A percentile compares a stretch with the other conserved stretches of the same genome.
These are phyloP conservation scores for Heteromyza rotundicornis DNA, from an alignment of 2,888 invertebrate genomes.

Conservation along the genomic window DNA sequence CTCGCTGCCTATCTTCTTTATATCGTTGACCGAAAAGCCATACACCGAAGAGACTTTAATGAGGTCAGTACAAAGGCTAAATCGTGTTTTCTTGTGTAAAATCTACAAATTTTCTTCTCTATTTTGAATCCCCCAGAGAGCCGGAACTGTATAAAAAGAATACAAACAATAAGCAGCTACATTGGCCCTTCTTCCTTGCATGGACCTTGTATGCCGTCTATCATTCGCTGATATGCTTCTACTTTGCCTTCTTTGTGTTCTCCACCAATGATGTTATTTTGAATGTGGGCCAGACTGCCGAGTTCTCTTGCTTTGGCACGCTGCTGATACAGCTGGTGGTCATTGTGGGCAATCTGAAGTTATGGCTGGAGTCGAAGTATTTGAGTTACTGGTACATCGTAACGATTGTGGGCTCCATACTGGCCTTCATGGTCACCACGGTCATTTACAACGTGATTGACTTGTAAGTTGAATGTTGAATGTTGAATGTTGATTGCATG, in stretches of 20 bases:
- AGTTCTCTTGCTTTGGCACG: slow-evolving; percentile 68
- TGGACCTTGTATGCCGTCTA: slow-evolving; percentile 71
- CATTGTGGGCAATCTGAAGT: slow-evolving; percentile 68
- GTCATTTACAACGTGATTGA: slow-evolving; percentile 67
- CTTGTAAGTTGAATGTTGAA: slow-evolving; percentile 67
- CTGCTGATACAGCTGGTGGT: slow-evolving; percentile 67
- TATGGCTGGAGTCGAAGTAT: slow-evolving; percentile 70
- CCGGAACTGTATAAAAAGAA: slow-evolving; percentile 74
- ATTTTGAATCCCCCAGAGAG: slow-evolving; percentile 62
- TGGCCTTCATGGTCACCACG: slow-evolving; percentile 66
- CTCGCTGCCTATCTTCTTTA: slow-evolving; percentile 74
- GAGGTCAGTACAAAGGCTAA: slow-evolving; percentile 61
- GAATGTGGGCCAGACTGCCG: slow-evolving; percentile 65
- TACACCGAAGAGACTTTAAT: slow-evolving; percentile 66
- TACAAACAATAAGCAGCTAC: slow-evolving; percentile 69
- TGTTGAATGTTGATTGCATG: no score
- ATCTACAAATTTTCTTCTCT: background rate
- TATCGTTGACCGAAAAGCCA: slow-evolving; percentile 78
- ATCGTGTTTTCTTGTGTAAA: background rate
- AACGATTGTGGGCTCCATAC: slow-evolving; percentile 66
- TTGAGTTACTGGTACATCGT: slow-evolving; percentile 66
- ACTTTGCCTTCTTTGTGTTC: slow-evolving; percentile 64
- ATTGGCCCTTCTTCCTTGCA: slow-evolving; percentile 67
- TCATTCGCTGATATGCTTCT: slow-evolving; percentile 71
- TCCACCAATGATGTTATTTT: slow-evolving; percentile 64